phyloP scores from a whole-genome alignment of 30 jellyfish, hydroid and myxozoan species.

The Morbakka virulenta region DNA sequence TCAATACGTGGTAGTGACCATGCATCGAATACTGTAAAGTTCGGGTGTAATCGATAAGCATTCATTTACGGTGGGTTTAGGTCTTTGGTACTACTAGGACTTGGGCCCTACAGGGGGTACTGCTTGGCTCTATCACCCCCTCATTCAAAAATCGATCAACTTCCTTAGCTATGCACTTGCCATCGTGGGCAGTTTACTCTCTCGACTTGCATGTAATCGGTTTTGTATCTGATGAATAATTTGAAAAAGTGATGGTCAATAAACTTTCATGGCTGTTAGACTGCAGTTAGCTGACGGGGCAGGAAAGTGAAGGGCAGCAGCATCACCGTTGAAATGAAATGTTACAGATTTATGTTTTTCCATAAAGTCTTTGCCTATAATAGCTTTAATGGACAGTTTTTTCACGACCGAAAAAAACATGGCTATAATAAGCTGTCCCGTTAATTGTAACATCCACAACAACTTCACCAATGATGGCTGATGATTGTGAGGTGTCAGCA shows the following conservation, averaged over 20 bases:
- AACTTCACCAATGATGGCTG: too few relatives aligned
- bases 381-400: too few relatives aligned
- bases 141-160: slow-evolving; percentile 22
- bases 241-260: slow-evolving; percentile 25
- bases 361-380: too few relatives aligned
- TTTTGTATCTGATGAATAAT: slow-evolving; percentile 22
- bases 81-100: too few relatives aligned
- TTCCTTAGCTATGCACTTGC: slow-evolving; percentile 47
- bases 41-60: slow-evolving; percentile 58
- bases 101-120: slow-evolving; percentile 73
- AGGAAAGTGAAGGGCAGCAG: too few relatives aligned
- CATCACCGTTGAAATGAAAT: too few relatives aligned
- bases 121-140: slow-evolving; percentile 52
- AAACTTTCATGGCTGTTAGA: slow-evolving; percentile 21
- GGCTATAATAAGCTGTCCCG: too few relatives aligned
- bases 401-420: too few relatives aligned
- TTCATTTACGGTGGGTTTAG: slow-evolving; percentile 17
- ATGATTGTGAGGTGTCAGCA: too few relatives aligned
- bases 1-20: slow-evolving; percentile 54
- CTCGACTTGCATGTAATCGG: slow-evolving; percentile 37
- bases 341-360: too few relatives aligned
- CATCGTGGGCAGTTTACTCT: slow-evolving; percentile 24
- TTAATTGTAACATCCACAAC: too few relatives aligned
- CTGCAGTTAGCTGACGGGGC: slow-evolving; percentile 28
- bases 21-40: slow-evolving; percentile 72